These are phyloP conservation scores for Coenonympha arcania DNA, from an alignment of 2,888 invertebrate genomes.

Conservation along the genomic window DNA sequence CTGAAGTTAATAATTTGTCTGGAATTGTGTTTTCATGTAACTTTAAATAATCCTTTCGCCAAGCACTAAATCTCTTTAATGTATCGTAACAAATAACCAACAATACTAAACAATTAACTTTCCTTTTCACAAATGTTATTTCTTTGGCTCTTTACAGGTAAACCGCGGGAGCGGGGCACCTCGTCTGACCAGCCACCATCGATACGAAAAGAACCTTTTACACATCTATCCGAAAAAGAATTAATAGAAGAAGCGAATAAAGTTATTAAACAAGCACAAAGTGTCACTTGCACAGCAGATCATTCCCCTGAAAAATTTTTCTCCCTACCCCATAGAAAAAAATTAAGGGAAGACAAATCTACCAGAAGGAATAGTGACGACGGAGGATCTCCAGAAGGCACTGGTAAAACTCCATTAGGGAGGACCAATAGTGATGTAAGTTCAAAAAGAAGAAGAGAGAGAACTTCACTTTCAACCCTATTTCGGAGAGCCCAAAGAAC, in stretches of 20 bases:
- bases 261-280: slow-evolving; percentile 82
- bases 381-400: slow-evolving; percentile 47
- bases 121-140: slow-evolving; percentile 12
- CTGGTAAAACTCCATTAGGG: slow-evolving; percentile 56
- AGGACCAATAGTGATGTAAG: slow-evolving; percentile 76
- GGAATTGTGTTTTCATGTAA: neutral
- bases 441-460: slow-evolving; percentile 62
- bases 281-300: slow-evolving; percentile 78
- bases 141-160: slow-evolving; percentile 51
- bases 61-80: neutral
- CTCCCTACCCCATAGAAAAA: slow-evolving; percentile 78
- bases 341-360: slow-evolving; percentile 59
- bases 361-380: slow-evolving; percentile 73
- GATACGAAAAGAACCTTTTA: slow-evolving; percentile 74
- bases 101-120: slow-evolving; percentile 4
- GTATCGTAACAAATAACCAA: neutral
- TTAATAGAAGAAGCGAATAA: slow-evolving; percentile 84
- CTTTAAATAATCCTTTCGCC: neutral
- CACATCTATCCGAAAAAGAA: slow-evolving; percentile 80
- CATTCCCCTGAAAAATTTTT: slow-evolving; percentile 78
- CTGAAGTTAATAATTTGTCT: too few species aligned
- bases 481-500: slow-evolving; percentile 76
- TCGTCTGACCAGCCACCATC: slow-evolving; percentile 48
- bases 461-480: slow-evolving; percentile 78
- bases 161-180: slow-evolving; percentile 62